These are phyloP conservation scores for Sorex maritimensis DNA, from an alignment of 2,797 vertebrate genomes.

Conservation along the genomic window DNA sequence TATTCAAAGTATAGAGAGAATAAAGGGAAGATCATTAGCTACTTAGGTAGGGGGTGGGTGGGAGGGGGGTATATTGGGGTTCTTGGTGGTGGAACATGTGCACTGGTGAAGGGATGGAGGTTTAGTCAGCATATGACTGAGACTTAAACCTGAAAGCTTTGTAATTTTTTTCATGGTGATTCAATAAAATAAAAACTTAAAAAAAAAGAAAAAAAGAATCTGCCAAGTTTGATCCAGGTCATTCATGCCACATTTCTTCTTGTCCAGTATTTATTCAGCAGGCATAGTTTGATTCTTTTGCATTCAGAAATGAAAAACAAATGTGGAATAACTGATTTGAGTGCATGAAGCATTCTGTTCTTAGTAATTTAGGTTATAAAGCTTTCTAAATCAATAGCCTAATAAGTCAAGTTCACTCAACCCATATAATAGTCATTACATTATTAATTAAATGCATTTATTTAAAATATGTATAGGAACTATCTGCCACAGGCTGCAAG, in stretches of 20 bases:
- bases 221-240: rapidly evolving
- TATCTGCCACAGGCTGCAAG: neutral
- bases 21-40: no score
- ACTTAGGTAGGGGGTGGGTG: no score
- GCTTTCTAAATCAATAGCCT: constrained; percentile 2
- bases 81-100: no score
- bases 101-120: no score
- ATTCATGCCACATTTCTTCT: neutral
- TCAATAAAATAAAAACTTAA: no score
- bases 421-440: neutral
- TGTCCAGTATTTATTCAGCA: neutral
- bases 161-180: no score
- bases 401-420: constrained; percentile 8
- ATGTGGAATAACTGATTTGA: neutral
- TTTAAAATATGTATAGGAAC: neutral
- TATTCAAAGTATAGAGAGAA: no score
- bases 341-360: constrained; percentile 1
- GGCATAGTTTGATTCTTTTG: neutral
- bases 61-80: no score
- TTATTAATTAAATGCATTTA: constrained; percentile 40
- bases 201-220: no score
- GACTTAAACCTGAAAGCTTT: no score
- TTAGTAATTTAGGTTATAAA: constrained; percentile 11
- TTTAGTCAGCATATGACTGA: no score
- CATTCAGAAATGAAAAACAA: neutral